These are phyloP conservation scores for Crenuchus spilurus DNA, from an alignment of 2,797 vertebrate species.

Conservation along the genomic window DNA sequence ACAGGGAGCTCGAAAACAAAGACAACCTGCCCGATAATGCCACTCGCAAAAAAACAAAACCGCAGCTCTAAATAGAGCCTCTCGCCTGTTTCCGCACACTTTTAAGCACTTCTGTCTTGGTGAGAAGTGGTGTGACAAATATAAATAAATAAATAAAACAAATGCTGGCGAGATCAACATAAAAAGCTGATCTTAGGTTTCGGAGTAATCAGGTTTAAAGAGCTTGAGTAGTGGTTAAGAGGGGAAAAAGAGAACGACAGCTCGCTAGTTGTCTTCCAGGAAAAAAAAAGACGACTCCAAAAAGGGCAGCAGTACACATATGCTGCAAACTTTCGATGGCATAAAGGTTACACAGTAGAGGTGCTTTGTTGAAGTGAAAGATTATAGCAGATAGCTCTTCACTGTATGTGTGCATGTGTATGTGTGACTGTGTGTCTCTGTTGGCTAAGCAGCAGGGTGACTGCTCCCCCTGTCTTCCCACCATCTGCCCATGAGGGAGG, in stretches of 20 bases:
- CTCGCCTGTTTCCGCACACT: constrained; percentile 18
- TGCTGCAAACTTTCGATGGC: constrained; percentile 11
- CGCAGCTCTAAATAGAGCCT: constrained; percentile 29
- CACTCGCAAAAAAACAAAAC: constrained; percentile 29
- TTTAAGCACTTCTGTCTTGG: constrained; percentile 42
- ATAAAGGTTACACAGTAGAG: constrained; percentile 42
- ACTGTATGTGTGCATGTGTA: constrained; percentile 46
- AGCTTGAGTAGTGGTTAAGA: constrained; percentile 34
- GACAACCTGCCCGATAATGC: constrained; percentile 39
- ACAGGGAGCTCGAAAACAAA: constrained; percentile 52
- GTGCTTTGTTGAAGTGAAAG: constrained; percentile 44
- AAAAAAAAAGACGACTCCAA: constrained; percentile 15
- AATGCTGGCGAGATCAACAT: constrained; percentile 38
- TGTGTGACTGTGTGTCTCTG: constrained; percentile 51
- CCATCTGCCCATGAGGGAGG: constrained; percentile 59
- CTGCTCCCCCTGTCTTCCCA: constrained; percentile 58
- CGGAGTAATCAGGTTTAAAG: constrained; percentile 46
- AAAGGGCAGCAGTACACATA: constrained; percentile 40
- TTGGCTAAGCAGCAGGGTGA: constrained; percentile 58
- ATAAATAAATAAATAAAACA: constrained; percentile 2
- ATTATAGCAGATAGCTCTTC: constrained; percentile 52
- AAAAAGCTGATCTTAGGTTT: constrained; percentile 47
- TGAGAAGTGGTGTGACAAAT: constrained; percentile 33
- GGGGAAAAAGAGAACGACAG: not conserved
- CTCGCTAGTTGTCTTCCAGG: constrained; percentile 22